phyloP scores from a whole-genome alignment of 2,888 invertebrate genomes.

The Drosophila multiciliata region DNA sequence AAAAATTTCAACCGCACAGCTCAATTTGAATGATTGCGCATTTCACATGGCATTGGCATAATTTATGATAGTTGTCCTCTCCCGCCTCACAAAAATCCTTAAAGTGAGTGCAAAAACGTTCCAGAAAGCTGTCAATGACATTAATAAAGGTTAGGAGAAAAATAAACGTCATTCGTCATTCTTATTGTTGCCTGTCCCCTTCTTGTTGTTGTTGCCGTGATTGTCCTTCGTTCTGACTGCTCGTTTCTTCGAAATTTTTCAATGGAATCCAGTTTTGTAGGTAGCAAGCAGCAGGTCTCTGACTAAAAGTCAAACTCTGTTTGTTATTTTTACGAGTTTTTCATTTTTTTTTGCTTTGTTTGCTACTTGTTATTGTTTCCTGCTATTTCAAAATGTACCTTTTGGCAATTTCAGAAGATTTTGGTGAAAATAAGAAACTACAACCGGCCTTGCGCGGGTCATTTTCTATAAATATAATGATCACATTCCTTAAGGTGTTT shows the following conservation, averaged over 20 bases:
- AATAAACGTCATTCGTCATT: slow-evolving; percentile 73
- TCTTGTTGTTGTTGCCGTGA: slow-evolving; percentile 6
- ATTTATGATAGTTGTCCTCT: slow-evolving; percentile 61
- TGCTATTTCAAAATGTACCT: slow-evolving; percentile 20
- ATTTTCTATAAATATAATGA: not conserved
- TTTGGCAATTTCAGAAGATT: slow-evolving; percentile 21
- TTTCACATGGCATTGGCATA: slow-evolving; percentile 71
- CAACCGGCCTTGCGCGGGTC: not conserved
- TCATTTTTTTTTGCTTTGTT: slow-evolving; percentile 43
- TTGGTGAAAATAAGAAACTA: slow-evolving; percentile 17
- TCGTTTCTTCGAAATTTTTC: slow-evolving; percentile 48
- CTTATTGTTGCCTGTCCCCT: slow-evolving; percentile 50
- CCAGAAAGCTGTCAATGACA: slow-evolving; percentile 70
- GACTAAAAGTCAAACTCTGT: slow-evolving; percentile 68
- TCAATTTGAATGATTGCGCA: slow-evolving; percentile 61
- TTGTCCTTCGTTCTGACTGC: slow-evolving; percentile 38
- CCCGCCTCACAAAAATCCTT: slow-evolving; percentile 16
- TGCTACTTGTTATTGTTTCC: slow-evolving; percentile 50
- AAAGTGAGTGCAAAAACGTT: slow-evolving; percentile 55
- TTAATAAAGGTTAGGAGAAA: slow-evolving; percentile 26
- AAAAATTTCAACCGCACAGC: slow-evolving; percentile 47
- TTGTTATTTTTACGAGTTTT: slow-evolving; percentile 63
- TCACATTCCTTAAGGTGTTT: not conserved
- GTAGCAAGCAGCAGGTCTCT: slow-evolving; percentile 40
- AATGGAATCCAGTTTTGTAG: slow-evolving; percentile 44